Base-by-base conservation (phyloP, 2,888 invertebrate species). In the Thysanoteuthis rhombus region DNA sequence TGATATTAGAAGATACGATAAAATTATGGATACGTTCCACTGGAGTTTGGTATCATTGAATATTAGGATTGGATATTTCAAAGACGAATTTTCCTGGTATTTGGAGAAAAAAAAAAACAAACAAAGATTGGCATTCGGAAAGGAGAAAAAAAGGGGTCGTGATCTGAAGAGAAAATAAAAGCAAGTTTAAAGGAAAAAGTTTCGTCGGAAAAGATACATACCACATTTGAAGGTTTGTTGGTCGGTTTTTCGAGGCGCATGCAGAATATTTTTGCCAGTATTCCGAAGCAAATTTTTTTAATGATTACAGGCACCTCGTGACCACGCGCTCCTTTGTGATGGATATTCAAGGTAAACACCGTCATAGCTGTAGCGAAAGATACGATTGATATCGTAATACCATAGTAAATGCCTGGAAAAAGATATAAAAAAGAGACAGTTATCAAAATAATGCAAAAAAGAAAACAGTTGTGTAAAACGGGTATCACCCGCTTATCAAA, bases 281-380 rank as follows among this genome's bases (percentile, higher is more conserved):
- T 97, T 96, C 98, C 98, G 96, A 98, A 97, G 95, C 98, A 98
- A 95, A 98, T 97, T 95, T 98, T 98, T 96, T 98, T 98, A 93
- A 98, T 97, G 95, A 98, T 96, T 93, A 97, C 97, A 92, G 98
- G 98, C 94, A 98, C 98, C 96, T 98, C 98, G 95, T 98, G 98
- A 95, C 98, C 98, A 96, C 98, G 97, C 95, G 98, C 98, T 95
- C 98, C 98, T 96, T 98, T 98, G 97, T 98, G 98, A 97, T 97
- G 97, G 25, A 97, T 97, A 94, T 97, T 97, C 93, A 97, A 96
- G 36, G 97, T 97, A 58, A 97, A 96, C 10, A 97, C 97, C 16
- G 97, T 97, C 97, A 97, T 97, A 5, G 97, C 97, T 0, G 97
- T 97, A 28, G 97, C 97, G 42, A 97, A 96, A 1, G 97, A 97